Evolutionary conservation across 2,888 invertebrate species (phyloP).

Genomic region (Callyntrura guangdongensis): DNA sequence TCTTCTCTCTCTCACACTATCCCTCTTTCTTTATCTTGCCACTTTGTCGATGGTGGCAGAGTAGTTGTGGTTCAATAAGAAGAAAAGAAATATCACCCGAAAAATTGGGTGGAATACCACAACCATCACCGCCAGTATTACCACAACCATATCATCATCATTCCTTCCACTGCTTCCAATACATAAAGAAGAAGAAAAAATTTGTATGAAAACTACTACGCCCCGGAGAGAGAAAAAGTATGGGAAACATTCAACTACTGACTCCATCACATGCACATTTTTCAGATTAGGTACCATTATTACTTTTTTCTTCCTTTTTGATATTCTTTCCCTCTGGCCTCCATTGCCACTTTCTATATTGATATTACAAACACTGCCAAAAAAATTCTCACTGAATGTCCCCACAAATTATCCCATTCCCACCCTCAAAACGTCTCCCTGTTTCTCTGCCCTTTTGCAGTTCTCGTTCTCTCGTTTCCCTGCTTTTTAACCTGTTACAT

Average conservation of each 20-base stretch:
- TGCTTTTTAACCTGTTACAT: too few relatives aligned
- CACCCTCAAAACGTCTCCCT: not conserved
- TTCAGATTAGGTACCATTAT: conserved; percentile 32
- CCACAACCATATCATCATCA: not conserved
- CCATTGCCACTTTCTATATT: not conserved
- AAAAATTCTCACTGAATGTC: not conserved
- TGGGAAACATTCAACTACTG: not conserved
- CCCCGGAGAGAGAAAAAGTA: not conserved
- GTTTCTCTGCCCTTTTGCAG: not conserved
- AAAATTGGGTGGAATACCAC: conserved; percentile 29
- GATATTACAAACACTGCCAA: not conserved
- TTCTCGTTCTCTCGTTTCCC: too few relatives aligned
- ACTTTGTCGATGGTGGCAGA: not conserved
- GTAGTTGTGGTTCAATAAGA: not conserved
- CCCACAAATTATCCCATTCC: not conserved
- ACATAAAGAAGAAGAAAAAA: not conserved
- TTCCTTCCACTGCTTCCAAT: not conserved
- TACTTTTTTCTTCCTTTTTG: conserved; percentile 5
- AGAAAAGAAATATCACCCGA: conserved; percentile 1
- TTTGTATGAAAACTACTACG: not conserved
- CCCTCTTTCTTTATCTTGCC: not conserved
- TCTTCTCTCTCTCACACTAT: not conserved
- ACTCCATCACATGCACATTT: conserved; percentile 39
- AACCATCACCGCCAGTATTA: not conserved
- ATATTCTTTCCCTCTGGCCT: not conserved